Conservation (phyloP, 2,113 vertebrate genomes). For the Microtus ochrogaster region DNA sequence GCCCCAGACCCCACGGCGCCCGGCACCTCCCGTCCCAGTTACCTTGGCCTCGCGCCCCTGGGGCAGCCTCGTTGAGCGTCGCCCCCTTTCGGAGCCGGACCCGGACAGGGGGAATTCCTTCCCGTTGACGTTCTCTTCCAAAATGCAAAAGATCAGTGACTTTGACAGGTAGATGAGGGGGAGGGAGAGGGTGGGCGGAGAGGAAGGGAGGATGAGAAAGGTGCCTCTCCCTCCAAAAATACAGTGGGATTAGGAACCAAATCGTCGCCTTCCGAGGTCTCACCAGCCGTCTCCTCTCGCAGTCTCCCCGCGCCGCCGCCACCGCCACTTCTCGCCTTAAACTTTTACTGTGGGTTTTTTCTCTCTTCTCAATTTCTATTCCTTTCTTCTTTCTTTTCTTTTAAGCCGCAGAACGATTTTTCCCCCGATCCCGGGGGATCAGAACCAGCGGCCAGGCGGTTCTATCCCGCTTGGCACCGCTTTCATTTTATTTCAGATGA, state of each 20-base stretch:
- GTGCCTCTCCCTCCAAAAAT: constrained; percentile 80
- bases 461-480: constrained; percentile 65
- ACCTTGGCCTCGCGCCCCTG: constrained; percentile 67
- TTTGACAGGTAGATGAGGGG: constrained; percentile 77
- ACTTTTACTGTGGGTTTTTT: constrained; percentile 76
- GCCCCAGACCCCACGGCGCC: background rate
- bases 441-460: constrained; percentile 69
- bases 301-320: constrained; percentile 54
- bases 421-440: background rate
- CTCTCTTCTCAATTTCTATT: background rate
- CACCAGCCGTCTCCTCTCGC: background rate
- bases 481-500: constrained; percentile 76
- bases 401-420: constrained; percentile 51
- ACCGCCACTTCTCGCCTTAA: constrained; percentile 78
- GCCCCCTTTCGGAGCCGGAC: constrained; percentile 66
- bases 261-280: constrained; percentile 57
- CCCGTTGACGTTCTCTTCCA: constrained; percentile 75
- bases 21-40: constrained; percentile 51
- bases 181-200: constrained; percentile 72
- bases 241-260: constrained; percentile 28
- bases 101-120: constrained; percentile 74
- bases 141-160: constrained; percentile 81
- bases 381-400: background rate
- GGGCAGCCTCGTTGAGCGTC: constrained; percentile 21
- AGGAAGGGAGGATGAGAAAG: constrained; percentile 71